phyloP scores from a whole-genome alignment of 1,140 invertebrate genomes.

The Rhagoletis zephyria region DNA sequence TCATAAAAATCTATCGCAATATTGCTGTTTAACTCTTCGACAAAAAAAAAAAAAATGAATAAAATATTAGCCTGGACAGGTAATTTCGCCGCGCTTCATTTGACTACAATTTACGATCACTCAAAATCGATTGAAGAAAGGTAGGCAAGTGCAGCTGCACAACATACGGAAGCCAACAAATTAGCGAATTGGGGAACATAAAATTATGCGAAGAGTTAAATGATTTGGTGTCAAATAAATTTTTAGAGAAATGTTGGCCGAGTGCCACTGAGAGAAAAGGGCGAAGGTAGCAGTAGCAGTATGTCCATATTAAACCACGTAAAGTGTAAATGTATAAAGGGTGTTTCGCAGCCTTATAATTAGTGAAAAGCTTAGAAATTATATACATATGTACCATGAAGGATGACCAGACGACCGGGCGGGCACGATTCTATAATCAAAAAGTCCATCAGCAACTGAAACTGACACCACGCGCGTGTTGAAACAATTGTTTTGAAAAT shows the following conservation, averaged over 20 bases:
- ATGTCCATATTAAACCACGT: not conserved
- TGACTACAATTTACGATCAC: conserved; percentile 2
- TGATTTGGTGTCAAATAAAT: conserved; percentile 18
- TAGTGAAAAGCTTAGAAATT: too few relatives aligned
- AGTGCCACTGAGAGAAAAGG: not conserved
- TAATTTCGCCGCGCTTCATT: conserved; percentile 33
- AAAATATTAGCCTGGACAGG: not conserved
- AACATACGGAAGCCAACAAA: conserved; percentile 43
- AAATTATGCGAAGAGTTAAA: conserved; percentile 34
- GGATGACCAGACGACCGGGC: too few relatives aligned
- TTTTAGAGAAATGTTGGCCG: conserved; percentile 24
- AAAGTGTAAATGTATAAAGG: not conserved
- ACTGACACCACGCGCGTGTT: too few relatives aligned
- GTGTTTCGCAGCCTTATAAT: too few relatives aligned
- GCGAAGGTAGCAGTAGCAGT: not conserved
- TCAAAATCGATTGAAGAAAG: conserved; percentile 11
- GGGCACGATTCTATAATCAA: too few relatives aligned
- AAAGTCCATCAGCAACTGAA: too few relatives aligned
- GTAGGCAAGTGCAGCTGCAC: not conserved
- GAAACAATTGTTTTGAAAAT: too few relatives aligned
- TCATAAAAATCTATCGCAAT: not conserved
- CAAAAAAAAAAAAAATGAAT: not conserved
- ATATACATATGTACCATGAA: too few relatives aligned
- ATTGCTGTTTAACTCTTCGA: not conserved
- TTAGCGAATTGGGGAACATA: not conserved